Percentiles rank a stretch among this genome's conserved stretches.
These are phyloP conservation scores for Protodeltote pygarga DNA, from an alignment of 2,888 invertebrate species.

Conservation along the genomic window DNA sequence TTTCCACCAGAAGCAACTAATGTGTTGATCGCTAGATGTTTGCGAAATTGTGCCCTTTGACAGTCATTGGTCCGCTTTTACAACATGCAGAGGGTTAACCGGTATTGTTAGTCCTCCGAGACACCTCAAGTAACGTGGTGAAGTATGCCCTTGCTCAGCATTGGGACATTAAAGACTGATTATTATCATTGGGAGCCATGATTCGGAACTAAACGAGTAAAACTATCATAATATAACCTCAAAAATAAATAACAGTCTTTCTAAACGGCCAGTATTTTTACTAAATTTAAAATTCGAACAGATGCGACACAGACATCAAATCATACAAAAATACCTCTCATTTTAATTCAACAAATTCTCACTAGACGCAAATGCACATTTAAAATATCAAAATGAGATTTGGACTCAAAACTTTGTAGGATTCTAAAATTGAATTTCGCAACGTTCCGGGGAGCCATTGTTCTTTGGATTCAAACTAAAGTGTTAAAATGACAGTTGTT, in stretches of 20 bases:
- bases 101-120: no score
- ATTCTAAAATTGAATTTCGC: constrained; percentile 70
- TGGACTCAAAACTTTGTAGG: constrained; percentile 61
- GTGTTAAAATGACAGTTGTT: constrained; percentile 49
- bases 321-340: constrained; percentile 42
- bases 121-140: no score
- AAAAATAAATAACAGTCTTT: background rate
- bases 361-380: constrained; percentile 58
- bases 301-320: constrained; percentile 21
- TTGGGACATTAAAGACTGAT: no score
- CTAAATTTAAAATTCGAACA: constrained; percentile 2
- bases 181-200: no score
- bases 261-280: background rate
- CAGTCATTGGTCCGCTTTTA: no score
- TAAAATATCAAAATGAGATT: constrained; percentile 68
- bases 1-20: no score
- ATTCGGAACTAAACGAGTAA: no score
- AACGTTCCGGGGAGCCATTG: constrained; percentile 57
- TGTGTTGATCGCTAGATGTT: no score
- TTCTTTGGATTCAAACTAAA: constrained; percentile 59
- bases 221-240: no score
- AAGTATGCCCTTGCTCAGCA: no score
- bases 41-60: no score
- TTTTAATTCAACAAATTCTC: constrained; percentile 49
- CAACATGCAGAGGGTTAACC: no score